phyloP scores from a whole-genome alignment of 2,797 vertebrate species.

The Octomys mimax region DNA sequence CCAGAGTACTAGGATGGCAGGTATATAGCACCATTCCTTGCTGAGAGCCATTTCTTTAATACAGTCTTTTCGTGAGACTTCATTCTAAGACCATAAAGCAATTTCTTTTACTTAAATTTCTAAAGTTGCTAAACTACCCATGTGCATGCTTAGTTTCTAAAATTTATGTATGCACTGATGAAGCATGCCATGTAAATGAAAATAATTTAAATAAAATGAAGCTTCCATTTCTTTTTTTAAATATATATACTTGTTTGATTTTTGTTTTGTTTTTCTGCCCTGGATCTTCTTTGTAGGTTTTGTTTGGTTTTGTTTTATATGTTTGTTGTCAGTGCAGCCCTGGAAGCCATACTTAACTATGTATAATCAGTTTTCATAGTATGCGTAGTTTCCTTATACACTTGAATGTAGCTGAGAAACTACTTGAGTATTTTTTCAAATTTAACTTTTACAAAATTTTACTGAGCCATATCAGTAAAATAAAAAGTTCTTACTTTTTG shows the following conservation, averaged over 20 bases:
- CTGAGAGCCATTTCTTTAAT: neutral
- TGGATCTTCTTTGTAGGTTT: constrained; percentile 15
- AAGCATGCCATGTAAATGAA: constrained; percentile 26
- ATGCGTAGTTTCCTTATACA: constrained; percentile 43
- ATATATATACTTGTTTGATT: neutral
- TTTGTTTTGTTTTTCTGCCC: constrained; percentile 35
- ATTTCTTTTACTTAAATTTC: constrained; percentile 49
- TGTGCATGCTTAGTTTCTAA: constrained; percentile 52
- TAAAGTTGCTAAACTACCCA: too few relatives aligned
- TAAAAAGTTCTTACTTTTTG: constrained; percentile 18
- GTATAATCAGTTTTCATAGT: neutral
- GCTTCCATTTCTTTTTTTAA: constrained; percentile 18
- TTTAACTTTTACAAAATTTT: constrained; percentile 57
- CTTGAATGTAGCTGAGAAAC: constrained; percentile 63
- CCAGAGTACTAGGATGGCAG: neutral
- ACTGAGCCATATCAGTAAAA: neutral
- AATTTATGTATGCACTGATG: neutral
- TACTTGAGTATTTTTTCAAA: constrained; percentile 24
- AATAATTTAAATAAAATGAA: constrained; percentile 37
- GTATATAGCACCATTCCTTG: neutral
- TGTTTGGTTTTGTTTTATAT: constrained; percentile 1
- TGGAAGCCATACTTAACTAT: neutral
- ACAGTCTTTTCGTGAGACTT: neutral
- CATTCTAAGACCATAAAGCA: constrained; percentile 55
- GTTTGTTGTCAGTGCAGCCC: constrained; percentile 67